These are phyloP conservation scores for Oopsacas minuta DNA, from an alignment of 37 sponge, comb jelly and placozoan species.

Conservation along the genomic window DNA sequence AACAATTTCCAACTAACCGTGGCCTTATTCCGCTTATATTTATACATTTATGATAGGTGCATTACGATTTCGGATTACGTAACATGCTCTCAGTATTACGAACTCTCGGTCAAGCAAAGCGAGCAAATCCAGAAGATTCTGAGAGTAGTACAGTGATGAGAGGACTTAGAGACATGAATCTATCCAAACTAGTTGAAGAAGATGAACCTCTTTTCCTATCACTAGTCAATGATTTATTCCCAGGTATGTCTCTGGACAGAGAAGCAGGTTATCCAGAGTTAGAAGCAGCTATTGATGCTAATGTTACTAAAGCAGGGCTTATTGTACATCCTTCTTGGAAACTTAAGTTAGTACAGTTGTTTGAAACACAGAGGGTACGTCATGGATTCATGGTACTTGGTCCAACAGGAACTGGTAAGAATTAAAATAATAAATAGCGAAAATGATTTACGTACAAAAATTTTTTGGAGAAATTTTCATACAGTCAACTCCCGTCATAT, in stretches of 20 bases:
- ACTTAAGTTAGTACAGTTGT: constrained; percentile 91
- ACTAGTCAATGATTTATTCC: constrained; percentile 89
- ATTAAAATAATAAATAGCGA: not conserved
- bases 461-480: no score
- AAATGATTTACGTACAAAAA: no score
- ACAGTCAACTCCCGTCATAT: no score
- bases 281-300: constrained; percentile 68
- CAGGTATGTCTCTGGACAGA: constrained; percentile 89
- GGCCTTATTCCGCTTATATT: no score
- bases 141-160: constrained; percentile 95
- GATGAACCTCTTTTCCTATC: constrained; percentile 93
- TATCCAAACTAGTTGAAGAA: constrained; percentile 94
- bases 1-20: no score
- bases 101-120: constrained; percentile 81
- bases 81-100: constrained; percentile 95
- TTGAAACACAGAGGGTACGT: constrained; percentile 89
- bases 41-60: no score
- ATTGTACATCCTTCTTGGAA: constrained; percentile 88
- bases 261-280: constrained; percentile 89
- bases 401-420: constrained; percentile 88
- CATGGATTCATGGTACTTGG: constrained; percentile 99
- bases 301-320: constrained; percentile 48
- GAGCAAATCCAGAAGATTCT: constrained; percentile 68
- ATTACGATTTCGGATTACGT: constrained; percentile 95
- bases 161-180: constrained; percentile 94